Evolutionary conservation across 1,140 invertebrate species (phyloP).

Genomic region (Cotesia typhae): DNA sequence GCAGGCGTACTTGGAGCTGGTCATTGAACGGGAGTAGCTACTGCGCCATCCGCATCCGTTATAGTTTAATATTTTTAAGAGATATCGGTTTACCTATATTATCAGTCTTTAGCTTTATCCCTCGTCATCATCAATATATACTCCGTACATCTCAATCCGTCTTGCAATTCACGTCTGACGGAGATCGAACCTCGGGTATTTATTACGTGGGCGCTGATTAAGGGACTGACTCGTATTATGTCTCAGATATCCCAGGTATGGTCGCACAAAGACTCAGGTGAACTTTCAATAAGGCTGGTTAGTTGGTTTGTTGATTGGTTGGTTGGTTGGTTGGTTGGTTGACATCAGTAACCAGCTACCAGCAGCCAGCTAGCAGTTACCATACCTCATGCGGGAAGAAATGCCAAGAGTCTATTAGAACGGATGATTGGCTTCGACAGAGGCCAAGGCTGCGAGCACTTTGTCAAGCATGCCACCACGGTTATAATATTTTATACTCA

Average conservation of each 20-base stretch:
- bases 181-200: not conserved
- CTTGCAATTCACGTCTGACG: too few relatives aligned
- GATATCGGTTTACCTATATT: not conserved
- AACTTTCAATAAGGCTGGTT: constrained; percentile 23
- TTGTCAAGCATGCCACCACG: constrained; percentile 33
- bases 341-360: too few relatives aligned
- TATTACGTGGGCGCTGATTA: too few relatives aligned
- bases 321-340: too few relatives aligned
- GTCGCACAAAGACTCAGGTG: constrained; percentile 7
- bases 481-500: constrained; percentile 15
- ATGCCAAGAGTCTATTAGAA: constrained; percentile 34
- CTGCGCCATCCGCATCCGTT: constrained; percentile 34
- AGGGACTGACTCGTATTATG: too few relatives aligned
- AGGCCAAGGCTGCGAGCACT: constrained; percentile 37
- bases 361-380: not conserved
- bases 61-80: constrained; percentile 5
- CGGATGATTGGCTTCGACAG: constrained; percentile 31
- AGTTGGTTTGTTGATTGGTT: too few relatives aligned
- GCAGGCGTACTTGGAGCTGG: constrained; percentile 29
- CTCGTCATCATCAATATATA: not conserved
- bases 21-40: constrained; percentile 36
- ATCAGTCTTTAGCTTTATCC: not conserved
- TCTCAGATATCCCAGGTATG: not conserved
- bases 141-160: not conserved
- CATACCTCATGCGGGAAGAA: constrained; percentile 25